Evolutionary conservation across 2,113 vertebrate genomes (phyloP).

Genomic region (Chitala chitala): DNA sequence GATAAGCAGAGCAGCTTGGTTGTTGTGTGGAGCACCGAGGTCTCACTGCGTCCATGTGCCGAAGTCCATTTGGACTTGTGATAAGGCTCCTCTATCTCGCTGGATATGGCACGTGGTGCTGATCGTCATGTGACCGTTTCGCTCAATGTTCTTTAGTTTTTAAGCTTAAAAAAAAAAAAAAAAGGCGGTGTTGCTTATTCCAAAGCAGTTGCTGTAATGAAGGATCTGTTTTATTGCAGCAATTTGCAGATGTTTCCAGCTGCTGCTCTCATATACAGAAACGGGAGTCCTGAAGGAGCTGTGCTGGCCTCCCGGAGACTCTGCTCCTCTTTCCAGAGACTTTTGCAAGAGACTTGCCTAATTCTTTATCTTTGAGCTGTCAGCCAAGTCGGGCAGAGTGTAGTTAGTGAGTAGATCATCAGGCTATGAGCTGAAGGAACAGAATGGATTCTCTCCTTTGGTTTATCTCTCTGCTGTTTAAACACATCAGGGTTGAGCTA

Average conservation of each 20-base stretch:
- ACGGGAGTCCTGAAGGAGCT: neutral
- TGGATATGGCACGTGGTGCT: too few relatives aligned
- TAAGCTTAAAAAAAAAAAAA: too few relatives aligned
- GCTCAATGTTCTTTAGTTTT: too few relatives aligned
- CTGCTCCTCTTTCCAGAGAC: neutral
- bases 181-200: too few relatives aligned
- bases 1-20: too few relatives aligned
- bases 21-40: too few relatives aligned
- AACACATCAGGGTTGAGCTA: neutral
- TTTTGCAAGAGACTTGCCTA: slow-evolving; percentile 22
- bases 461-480: slow-evolving; percentile 3
- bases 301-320: neutral
- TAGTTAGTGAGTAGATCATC: slow-evolving; percentile 21
- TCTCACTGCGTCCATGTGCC: too few relatives aligned
- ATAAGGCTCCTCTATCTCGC: too few relatives aligned
- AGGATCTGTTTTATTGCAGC: neutral
- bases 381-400: slow-evolving; percentile 16
- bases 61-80: too few relatives aligned
- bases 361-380: slow-evolving; percentile 18
- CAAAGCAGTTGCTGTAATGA: too few relatives aligned
- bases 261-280: neutral
- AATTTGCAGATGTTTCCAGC: neutral
- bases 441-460: neutral
- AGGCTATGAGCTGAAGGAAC: slow-evolving; percentile 16
- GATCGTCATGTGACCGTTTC: too few relatives aligned